Evolutionary conservation across 2,888 invertebrate species (phyloP), one percentile per base, ranked within the genome.

Genomic region (Luffia ferchaultella): DNA sequence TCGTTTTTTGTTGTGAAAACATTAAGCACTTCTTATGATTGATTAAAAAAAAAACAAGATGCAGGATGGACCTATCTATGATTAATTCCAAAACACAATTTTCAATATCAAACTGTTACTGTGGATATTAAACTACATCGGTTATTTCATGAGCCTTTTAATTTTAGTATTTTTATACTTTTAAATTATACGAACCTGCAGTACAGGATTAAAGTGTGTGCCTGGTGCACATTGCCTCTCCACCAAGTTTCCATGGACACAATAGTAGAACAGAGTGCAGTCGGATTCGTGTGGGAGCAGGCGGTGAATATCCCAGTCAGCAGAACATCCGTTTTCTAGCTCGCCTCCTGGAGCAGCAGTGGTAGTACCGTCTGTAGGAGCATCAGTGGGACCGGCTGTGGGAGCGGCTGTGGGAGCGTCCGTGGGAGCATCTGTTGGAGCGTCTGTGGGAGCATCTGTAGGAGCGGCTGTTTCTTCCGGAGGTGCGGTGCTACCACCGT

Each of bases 231-330:
- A 60, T 0, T 45, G 18, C n/a, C 45, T 47, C 19, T 46, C 48
- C 0, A 53, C 52, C n/a, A 50, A 46, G 5, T 53, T 18, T 9
- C 59, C 59, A 2, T 41, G 42, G 2, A 52, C 52, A 40, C 59
- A 60, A 40, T 55, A 52, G 48, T 58, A 60, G 54, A 55, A 60
- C 12, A 54, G 53, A 16, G 15, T 45, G 40, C 59, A 60, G 18
- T 55, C 50, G 5, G 12, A 46, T 44, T 56, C 55, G 16, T 58
- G 56, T 2, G 59, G 56, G 17, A 57, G 16, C 16, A 56, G 49
- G 2, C 49, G 48, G 18, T 58, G 53, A 2, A 58, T 30, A 20
- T 50, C 18, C 20, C 50, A 54, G 42, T 56, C 52, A 30, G 54
- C 52, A 3, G 58, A 56, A 42, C 58, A 58, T 1, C 54, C 53